A percentile compares a stretch with the other conserved stretches of the same genome.
phyloP scores from a whole-genome alignment of 2,797 vertebrate species.

The Lepus townsendii region DNA sequence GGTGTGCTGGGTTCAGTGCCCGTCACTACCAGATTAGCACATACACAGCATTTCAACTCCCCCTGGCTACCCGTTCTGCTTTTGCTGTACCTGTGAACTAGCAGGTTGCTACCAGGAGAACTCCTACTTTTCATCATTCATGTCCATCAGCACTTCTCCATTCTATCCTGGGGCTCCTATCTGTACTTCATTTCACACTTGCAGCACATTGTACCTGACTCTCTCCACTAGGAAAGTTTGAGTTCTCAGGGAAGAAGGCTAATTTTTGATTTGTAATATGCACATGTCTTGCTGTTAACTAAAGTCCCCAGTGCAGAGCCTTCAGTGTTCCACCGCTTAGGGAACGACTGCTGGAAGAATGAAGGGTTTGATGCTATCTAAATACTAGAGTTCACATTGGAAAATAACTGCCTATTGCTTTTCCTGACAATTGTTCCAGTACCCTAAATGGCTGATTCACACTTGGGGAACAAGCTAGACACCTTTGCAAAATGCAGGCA shows the following conservation, averaged over 20 bases:
- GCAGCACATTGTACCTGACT: neutral
- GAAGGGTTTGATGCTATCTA: neutral
- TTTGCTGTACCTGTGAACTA: no score
- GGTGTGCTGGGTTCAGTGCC: neutral
- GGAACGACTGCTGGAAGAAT: neutral
- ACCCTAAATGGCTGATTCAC: neutral
- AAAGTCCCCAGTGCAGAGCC: neutral
- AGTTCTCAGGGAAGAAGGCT: neutral
- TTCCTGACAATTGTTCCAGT: neutral
- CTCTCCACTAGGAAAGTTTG: neutral
- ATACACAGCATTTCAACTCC: neutral
- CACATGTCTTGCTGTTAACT: neutral
- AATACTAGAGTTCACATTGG: neutral
- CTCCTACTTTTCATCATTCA: neutral
- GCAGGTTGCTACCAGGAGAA: fast-evolving
- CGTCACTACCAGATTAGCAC: neutral
- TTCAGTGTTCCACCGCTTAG: neutral
- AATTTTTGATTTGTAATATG: neutral
- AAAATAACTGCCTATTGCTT: neutral
- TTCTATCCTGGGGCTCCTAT: neutral
- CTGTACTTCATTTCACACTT: neutral
- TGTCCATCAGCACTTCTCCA: no score
- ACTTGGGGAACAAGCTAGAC: neutral
- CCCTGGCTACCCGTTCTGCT: neutral
- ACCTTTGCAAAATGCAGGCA: neutral